Evolutionary conservation across 1,140 invertebrate species (phyloP), one percentile per base, ranked within the genome.

Genomic region (Spodoptera litura): DNA sequence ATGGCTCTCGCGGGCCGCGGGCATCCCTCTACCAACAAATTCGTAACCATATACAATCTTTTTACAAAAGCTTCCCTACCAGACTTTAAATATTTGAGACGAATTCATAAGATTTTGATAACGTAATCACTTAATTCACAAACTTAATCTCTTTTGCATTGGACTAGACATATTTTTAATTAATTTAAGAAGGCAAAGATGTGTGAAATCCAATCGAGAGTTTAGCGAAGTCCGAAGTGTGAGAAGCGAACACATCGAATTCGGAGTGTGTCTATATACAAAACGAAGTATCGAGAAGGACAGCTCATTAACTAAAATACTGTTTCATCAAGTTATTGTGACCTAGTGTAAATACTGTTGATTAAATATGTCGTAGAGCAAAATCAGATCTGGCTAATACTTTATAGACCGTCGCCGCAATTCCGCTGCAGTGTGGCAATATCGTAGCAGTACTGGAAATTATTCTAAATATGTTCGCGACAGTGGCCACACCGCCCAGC

Each of bases 111-210:
- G 80, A 75, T 84, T 81, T 82, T 84, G 81, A 82, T 87, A 83
- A 87, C 81, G 83, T 88, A 88, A 85, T 91, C 84, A 93, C 90
- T 93, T 91, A 92, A 83, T 85, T 83, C 87, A 92, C 87, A 87
- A 87, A 90, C 87, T 92, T 93, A 94, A 93, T 94, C 91, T 94
- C 93, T 90, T 93, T 94, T 86, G 88, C 87, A 91, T 91, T 94
- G 91, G 93, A 94, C 93, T 94, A 94, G 93, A 94, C 88, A 91
- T 90, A 93, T 91, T 91, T 90, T 80, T 85, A 35, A 88, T 90
- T 91, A 91, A 89, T 90, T 93, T 90, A 94, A 88, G 91, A 94
- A 94, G 93, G 93, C 93, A 92, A 92, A 94, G 92, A 90, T 89
- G 87, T 91, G 88, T 93, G 91, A 92, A 91, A 90, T 89, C 91